phyloP scores from a whole-genome alignment of 2,888 invertebrate genomes.

The Drosophila limbata region DNA sequence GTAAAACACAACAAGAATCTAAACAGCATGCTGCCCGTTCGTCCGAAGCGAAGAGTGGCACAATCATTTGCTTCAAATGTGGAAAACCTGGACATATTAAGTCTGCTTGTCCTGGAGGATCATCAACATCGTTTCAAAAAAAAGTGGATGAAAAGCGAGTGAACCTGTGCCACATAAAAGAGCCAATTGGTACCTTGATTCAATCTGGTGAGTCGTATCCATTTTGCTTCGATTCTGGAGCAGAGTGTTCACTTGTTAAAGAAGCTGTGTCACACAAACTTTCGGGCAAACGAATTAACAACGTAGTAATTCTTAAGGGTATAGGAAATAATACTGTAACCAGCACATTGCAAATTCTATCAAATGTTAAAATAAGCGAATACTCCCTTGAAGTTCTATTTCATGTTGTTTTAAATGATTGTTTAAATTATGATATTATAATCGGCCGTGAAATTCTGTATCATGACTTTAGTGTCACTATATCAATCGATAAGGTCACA shows the following conservation, averaged over 20 bases:
- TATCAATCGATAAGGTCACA: conserved; percentile 7
- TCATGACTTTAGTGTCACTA: conserved; percentile 7
- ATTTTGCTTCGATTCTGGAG: conserved; percentile 17
- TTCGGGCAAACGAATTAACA: conserved; percentile 5
- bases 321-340: conserved; percentile 15
- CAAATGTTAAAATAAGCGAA: conserved; percentile 9
- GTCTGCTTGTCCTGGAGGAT: conserved; percentile 7
- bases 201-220: conserved; percentile 18
- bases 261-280: conserved; percentile 8
- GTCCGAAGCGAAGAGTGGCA: conserved; percentile 1
- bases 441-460: conserved; percentile 18
- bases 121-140: neutral
- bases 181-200: conserved; percentile 15
- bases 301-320: conserved; percentile 1
- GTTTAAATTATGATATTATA: conserved; percentile 4
- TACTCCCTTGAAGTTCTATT: conserved; percentile 9
- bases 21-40: conserved; percentile 8
- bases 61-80: conserved; percentile 10
- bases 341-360: conserved; percentile 14
- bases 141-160: conserved; percentile 14
- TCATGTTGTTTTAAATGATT: conserved; percentile 14
- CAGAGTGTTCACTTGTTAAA: neutral
- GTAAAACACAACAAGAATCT: neutral
- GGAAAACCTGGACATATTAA: conserved; percentile 12
- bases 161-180: conserved; percentile 16